Percentiles rank a stretch among this genome's conserved stretches.
Evolutionary conservation across 30 jellyfish, hydroid and myxozoan species (phyloP).

Genomic region (Nemopilema nomurai): DNA sequence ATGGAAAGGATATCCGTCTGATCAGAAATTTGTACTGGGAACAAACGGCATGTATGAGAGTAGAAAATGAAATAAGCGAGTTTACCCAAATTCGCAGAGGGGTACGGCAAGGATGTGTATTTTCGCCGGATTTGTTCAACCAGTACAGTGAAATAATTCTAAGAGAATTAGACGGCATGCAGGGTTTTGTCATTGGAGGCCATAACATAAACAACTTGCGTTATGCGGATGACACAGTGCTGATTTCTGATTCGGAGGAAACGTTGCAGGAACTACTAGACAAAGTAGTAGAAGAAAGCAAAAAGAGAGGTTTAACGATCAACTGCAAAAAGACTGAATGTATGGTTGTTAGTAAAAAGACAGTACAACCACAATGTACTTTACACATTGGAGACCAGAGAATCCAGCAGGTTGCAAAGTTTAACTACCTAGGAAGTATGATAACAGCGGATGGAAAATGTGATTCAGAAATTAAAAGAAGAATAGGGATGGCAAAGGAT

Average conservation of each 20-base stretch:
- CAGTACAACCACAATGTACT: no score
- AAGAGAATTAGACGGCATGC: neutral
- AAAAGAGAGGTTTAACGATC: no score
- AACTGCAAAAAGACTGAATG: no score
- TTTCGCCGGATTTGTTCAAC: neutral
- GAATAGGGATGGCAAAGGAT: no score
- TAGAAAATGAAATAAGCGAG: neutral
- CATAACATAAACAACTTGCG: neutral
- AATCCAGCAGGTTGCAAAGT: slow-evolving; percentile 4
- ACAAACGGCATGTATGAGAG: neutral
- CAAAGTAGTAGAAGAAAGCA: no score
- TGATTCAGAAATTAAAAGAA: slow-evolving; percentile 2
- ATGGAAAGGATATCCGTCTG: neutral
- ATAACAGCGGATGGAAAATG: slow-evolving; percentile 10
- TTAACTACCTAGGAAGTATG: slow-evolving; percentile 16
- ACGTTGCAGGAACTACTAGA: no score
- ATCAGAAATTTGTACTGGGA: neutral
- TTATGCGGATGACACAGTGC: slow-evolving; percentile 18
- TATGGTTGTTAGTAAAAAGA: no score
- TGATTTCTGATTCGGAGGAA: no score
- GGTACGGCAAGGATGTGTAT: neutral
- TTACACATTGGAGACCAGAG: no score
- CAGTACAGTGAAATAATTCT: neutral
- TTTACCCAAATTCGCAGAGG: neutral
- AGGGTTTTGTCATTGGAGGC: neutral